Evolutionary conservation across 1,140 invertebrate genomes (phyloP), one percentile per base, ranked within the genome.

Genomic region (Campoletis sonorensis): DNA sequence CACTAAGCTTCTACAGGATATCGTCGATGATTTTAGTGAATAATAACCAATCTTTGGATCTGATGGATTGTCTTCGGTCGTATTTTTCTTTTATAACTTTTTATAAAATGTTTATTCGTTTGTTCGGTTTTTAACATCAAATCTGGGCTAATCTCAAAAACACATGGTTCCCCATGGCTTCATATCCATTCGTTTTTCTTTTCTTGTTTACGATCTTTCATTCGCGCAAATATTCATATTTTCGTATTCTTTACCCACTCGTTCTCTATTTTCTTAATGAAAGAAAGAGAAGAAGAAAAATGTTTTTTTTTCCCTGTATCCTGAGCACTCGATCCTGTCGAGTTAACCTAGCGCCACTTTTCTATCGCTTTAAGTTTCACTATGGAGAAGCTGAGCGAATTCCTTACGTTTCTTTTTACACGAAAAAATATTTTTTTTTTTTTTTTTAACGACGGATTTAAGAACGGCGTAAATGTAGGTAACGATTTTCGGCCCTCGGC

Each of bases 231-330:
- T 71, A 71, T 71, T n/a, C 18, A 4, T 33, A 8, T 16, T 71
- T 13, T 40, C 33, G 40, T 13, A 37, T 23, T 40, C 27, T 15
- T 5, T 71, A 18, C 4, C 5, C 45, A 10, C 1, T n/a, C 33
- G 30, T 40, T 40, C 68, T 21, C 21, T n/a, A 26, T 37, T n/a
- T 71, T 71, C 30, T 33, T 71, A 71, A 18, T 18, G 30, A 40
- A 71, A n/a, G 68, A 11, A 71, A 71, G 30, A 37, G 30, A 40
- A n/a, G 21, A 71, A 71, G 33, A 71, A 40, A 71, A 71, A 4
- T 45, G 26, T 15, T n/a, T 58, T 15, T 71, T 71, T 15, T 71
- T 71, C 68, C 68, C 68, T 71, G 68, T 71, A 71, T 71, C 33
- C 68, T 40, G 68, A 71, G 68, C 68, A 40, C 68, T 71, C 68